phyloP scores from a whole-genome alignment of 2,888 invertebrate genomes.

The Volucella bombylans region DNA sequence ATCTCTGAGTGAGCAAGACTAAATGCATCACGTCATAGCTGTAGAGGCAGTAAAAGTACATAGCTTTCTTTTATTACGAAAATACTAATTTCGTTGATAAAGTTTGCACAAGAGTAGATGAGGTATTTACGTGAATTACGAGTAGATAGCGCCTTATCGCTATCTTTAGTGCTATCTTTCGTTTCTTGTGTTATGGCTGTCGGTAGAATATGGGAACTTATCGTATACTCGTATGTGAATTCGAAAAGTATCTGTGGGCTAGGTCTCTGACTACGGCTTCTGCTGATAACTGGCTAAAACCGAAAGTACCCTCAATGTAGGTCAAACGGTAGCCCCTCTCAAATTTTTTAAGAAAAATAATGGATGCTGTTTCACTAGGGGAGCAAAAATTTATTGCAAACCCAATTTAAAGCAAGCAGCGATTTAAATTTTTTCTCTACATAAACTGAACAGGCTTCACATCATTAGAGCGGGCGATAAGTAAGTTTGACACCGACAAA shows the following conservation, averaged over 20 bases:
- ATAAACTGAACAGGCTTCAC: too few species aligned
- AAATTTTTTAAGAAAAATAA: too few species aligned
- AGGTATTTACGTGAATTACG: conserved; percentile 44
- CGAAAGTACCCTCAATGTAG: too few species aligned
- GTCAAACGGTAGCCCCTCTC: too few species aligned
- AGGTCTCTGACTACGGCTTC: background rate
- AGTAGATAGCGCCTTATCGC: conserved; percentile 29
- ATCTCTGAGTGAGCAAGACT: background rate
- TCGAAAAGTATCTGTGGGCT: too few species aligned
- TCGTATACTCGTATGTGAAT: background rate
- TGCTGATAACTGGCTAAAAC: background rate
- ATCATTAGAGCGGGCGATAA: too few species aligned
- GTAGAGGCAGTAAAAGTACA: background rate
- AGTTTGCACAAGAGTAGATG: conserved; percentile 30
- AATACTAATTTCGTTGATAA: conserved; percentile 28
- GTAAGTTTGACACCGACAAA: too few species aligned
- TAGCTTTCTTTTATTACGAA: background rate
- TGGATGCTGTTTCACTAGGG: too few species aligned
- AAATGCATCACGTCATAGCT: conserved; percentile 2
- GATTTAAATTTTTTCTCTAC: too few species aligned
- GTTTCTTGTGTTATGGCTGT: background rate
- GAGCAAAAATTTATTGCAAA: too few species aligned
- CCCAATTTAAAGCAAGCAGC: too few species aligned
- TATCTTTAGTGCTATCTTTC: conserved; percentile 30
- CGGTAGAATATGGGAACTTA: background rate